Evolutionary conservation across 2,797 vertebrate genomes (phyloP), one percentile per base, ranked within the genome.

Genomic region (Eurystomus glaucurus): DNA sequence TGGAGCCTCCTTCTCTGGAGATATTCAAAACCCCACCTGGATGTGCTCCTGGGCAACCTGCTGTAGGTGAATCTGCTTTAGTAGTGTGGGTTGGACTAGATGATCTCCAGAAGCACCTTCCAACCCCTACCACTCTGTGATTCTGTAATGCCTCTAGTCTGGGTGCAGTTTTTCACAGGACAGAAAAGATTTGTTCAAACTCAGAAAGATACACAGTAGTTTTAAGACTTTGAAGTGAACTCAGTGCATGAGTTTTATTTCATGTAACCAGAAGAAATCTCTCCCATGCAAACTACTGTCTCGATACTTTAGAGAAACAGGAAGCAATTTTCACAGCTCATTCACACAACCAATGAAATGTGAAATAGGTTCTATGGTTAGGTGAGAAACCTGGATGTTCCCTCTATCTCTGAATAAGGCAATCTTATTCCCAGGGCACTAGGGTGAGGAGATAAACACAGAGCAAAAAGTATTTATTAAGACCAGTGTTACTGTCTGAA

Each of bases 311-410:
- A 92, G 89, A 97, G 92, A 95, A 96, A 96, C 85, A 98, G 98
- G 95, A 93, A 96, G 79, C 84, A 83, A 97, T 96, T 96, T 97
- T 97, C 93, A 94, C 51, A 93, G 96, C 87, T 97, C 94, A 95
- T 95, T 95, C 95, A 85, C 14, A 0, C 78, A 96, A 78, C 66
- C 93, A 95, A 72, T 93, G 96, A 97, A 88, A 97, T 97, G 97
- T 96, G 97, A 98, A 97, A 96, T 96, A 85, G 93, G 54, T 93
- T 97, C 85, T 79, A 61, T n/a, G 26, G 79, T 93, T 95, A 96
- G 94, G 90, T 94, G 90, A 95, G 91, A 86, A 86, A 93, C 52
- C 41, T 79, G 77, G 90, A 88, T 54, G 46, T 96, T 76, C 81
- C 90, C 41, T 74, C 78, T 95, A 79, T 88, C 74, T 88, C 55